Evolutionary conservation across 1,140 invertebrate species (phyloP).

Genomic region (Harpegnathos saltator): DNA sequence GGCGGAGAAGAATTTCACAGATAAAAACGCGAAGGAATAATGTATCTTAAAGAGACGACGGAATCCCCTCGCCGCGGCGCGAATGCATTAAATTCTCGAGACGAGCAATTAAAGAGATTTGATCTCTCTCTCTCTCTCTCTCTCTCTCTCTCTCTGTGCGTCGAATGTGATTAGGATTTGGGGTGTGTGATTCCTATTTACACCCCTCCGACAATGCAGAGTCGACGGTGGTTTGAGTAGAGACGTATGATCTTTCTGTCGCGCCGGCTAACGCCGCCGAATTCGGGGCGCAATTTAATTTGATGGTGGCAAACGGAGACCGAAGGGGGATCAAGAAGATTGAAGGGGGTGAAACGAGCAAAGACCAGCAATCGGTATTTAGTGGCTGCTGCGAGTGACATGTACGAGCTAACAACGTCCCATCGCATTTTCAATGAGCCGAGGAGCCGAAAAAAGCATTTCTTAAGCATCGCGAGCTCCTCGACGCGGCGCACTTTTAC

Average conservation of each 20-base stretch:
- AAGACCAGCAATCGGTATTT: conserved; percentile 84
- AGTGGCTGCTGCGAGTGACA: conserved; percentile 84
- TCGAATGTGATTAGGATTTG: conserved; percentile 13
- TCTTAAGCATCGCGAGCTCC: conserved; percentile 22
- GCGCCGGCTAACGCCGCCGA: conserved; percentile 68
- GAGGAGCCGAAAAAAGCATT: conserved; percentile 16
- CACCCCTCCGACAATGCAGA: conserved; percentile 8
- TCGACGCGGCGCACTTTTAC: not conserved
- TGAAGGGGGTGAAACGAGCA: conserved; percentile 77
- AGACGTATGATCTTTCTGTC: conserved; percentile 76
- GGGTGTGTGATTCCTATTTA: conserved; percentile 37
- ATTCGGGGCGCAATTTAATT: conserved; percentile 84
- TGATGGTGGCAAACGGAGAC: conserved; percentile 79
- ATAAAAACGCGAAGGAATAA: too few relatives aligned
- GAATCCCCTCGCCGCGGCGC: not conserved
- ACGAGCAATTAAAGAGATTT: not conserved
- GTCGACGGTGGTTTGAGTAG: conserved; percentile 33
- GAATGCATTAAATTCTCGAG: conserved; percentile 4
- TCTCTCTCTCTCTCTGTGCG: too few relatives aligned
- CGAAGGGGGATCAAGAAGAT: conserved; percentile 71
- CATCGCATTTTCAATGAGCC: conserved; percentile 58
- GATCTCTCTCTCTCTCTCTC: too few relatives aligned
- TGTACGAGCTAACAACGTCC: conserved; percentile 76
- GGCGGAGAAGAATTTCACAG: too few relatives aligned
- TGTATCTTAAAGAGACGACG: too few relatives aligned